Evolutionary conservation across 2,797 vertebrate genomes (phyloP), one percentile per base, ranked within the genome.

Genomic region (Girardinus metallicus): DNA sequence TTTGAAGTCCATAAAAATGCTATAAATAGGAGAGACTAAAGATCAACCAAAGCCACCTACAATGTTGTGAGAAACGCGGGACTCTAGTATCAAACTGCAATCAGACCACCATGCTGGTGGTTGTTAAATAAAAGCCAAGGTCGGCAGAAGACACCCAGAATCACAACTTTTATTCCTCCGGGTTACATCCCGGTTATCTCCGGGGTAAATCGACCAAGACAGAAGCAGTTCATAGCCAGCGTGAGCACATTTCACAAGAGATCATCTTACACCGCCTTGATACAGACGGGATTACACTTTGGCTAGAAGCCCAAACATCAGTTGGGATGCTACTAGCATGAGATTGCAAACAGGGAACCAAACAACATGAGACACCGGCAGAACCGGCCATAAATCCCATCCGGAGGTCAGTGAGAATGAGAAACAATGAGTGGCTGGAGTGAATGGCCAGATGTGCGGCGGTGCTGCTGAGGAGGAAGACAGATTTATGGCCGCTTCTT

Each of bases 401-500:
- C 80, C 84, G 18, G 90, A 84, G 84, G 86, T 89, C 87, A 81
- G 80, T 39, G 76, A 90, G 91, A 86, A 92, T 49, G 91, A 89
- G 91, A 86, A 88, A 83, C 90, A 91, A 74, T 83, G 91, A 91
- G 92, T 81, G 92, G 92, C 87, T 88, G 88, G 23, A 92, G 88
- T n/a, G 73, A 86, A 66, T 83, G 84, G 78, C 94, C 95, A 95
- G 94, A 95, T 95, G 95, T 94, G 90, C 43, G 73, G 79, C 76
- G 79, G 95, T 89, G 95, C 86, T 80, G 87, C 88, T 95, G 94
- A 95, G 82, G 79, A 86, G 87, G 44, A 71, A 86, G 95, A 95
- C 95, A 94, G 93, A 93, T 96, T 96, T 95, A 96, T 88, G 86
- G 88, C 86, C 83, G 78, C 89, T 87, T 89, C 93, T 94, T 94